A percentile compares a stretch with the other conserved stretches of the same genome.
These are phyloP conservation scores for Mustela nigripes DNA, from an alignment of 2,113 vertebrate species.

Conservation along the genomic window DNA sequence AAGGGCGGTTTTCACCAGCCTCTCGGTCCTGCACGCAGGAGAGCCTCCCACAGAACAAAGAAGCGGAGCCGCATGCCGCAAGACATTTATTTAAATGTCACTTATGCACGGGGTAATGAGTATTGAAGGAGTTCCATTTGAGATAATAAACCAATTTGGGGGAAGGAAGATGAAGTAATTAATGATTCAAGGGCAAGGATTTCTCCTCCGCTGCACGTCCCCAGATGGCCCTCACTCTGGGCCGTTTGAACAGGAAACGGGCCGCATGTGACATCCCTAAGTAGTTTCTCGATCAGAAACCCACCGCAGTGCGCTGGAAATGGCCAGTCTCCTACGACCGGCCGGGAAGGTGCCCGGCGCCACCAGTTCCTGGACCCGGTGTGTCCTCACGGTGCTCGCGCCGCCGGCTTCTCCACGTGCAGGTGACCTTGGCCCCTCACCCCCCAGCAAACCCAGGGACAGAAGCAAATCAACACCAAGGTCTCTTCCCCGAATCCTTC, in stretches of 20 bases:
- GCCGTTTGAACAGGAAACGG: neutral
- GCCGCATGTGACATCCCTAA: neutral
- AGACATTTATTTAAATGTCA: conserved; percentile 61
- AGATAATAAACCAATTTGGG: conserved; percentile 64
- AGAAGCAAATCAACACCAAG: neutral
- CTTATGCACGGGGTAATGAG: neutral
- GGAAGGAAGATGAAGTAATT: conserved; percentile 59
- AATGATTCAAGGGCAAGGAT: conserved; percentile 66
- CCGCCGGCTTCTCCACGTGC: rapidly evolving
- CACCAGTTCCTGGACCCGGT: neutral
- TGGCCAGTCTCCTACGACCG: neutral
- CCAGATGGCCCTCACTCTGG: neutral
- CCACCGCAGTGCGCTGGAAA: rapidly evolving
- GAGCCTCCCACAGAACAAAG: neutral
- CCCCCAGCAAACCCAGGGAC: neutral
- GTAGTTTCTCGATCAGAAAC: neutral
- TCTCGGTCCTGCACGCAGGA: neutral
- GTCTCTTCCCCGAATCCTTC: neutral
- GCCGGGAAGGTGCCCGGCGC: neutral
- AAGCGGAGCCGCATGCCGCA: rapidly evolving
- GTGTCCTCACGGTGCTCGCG: rapidly evolving
- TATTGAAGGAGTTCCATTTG: neutral
- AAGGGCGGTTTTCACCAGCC: too few relatives aligned
- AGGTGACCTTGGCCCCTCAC: neutral
- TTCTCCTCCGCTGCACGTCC: conserved; percentile 19